These are phyloP conservation scores for Drosophila cognata DNA, from an alignment of 2,888 invertebrate species.

Conservation along the genomic window DNA sequence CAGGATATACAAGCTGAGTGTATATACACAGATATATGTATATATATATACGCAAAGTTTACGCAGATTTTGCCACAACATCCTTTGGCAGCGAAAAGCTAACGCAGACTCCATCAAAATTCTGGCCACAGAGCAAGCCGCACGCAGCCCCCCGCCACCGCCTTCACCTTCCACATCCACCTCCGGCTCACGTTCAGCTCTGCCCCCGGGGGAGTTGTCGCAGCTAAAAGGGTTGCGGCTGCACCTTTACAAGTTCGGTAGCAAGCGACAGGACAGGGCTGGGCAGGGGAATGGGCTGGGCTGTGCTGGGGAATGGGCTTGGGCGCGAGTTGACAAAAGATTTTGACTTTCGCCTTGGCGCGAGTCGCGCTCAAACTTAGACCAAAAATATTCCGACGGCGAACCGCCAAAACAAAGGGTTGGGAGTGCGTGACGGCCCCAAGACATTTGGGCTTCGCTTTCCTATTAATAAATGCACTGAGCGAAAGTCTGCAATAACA, in stretches of 20 bases:
- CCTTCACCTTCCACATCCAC: neutral
- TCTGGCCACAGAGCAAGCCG: conserved; percentile 78
- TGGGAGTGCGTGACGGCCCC: conserved; percentile 38
- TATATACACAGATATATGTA: conserved; percentile 1
- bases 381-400: conserved; percentile 80
- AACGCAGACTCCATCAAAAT: conserved; percentile 78
- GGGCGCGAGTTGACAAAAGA: conserved; percentile 76
- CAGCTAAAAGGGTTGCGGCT: conserved; percentile 76
- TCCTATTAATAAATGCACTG: conserved; percentile 50
- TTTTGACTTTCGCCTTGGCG: conserved; percentile 69
- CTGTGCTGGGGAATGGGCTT: neutral
- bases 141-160: conserved; percentile 24
- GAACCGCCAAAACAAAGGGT: conserved; percentile 30
- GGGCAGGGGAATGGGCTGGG: neutral
- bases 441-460: conserved; percentile 30
- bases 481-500: neutral
- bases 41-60: conserved; percentile 62
- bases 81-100: conserved; percentile 60
- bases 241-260: conserved; percentile 52
- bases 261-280: conserved; percentile 4
- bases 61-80: conserved; percentile 77
- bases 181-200: conserved; percentile 38
- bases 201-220: conserved; percentile 57
- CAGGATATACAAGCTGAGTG: neutral
- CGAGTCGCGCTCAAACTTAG: conserved; percentile 73